A percentile compares a stretch with the other conserved stretches of the same genome.
phyloP scores from a whole-genome alignment of 2,113 vertebrate genomes.

The chimpanzee (Pan troglodytes) region NHGRI_mPanTro3-v2.1_pri NC_072411.2:67673501-67674000 shows the following conservation, averaged over 20 bases:
- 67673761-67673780: background rate
- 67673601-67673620: background rate
- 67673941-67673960: background rate
- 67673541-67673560: conserved; percentile 9
- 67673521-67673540: background rate
- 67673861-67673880: background rate
- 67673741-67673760: background rate
- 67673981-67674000: background rate
- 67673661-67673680: background rate
- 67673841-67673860: background rate
- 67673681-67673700: background rate
- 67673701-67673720: background rate
- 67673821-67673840: background rate
- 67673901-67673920: background rate
- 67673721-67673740: background rate
- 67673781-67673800: background rate
- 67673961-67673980: background rate
- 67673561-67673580: background rate
- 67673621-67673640: background rate
- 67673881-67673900: background rate
- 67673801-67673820: background rate
- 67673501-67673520: conserved; percentile 4
- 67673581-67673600: background rate
- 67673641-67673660: background rate
- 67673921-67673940: background rate